Evolutionary conservation across 2,888 invertebrate species (phyloP), one percentile per base, ranked within the genome.

Genomic region (Amorpha juglandis): DNA sequence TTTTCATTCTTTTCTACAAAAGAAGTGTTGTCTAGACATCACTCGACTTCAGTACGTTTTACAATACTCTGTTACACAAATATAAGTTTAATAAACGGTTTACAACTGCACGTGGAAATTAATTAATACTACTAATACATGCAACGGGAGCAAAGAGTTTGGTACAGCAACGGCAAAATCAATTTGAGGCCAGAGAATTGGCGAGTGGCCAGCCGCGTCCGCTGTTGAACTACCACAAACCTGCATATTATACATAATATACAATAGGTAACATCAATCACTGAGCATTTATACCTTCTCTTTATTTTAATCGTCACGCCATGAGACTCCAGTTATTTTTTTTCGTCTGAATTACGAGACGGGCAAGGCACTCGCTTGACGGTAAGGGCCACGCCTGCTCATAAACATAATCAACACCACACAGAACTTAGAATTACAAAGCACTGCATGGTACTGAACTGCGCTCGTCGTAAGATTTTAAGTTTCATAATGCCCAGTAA

Each of bases 131-230:
- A 78, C 81, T 88, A 86, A 87, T 84, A 72, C 79, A 85, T 82
- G 82, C 83, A 84, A 74, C 75, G 78, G 77, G 80, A 81, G 84
- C 81, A 82, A 86, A 88, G 85, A 88, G 84, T 88, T 86, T 78
- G 78, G 78, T 83, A 83, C 80, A 82, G 81, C 80, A 81, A 79
- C 76, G 79, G 85, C 83, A 86, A 87, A 91, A 91, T 91, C 91
- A 91, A 92, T 92, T 92, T 90, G 86, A 88, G 87, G 87, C 83
- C 89, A 80, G 77, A 76, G 77, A 79, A 82, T 88, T 92, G 91
- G 91, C 91, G 70, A 68, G 67, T 68, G 80, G 85, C 91, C 91
- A 90, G 80, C 75, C 68, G 74, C 77, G 75, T 79, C 79, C 84
- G 77, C 75, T 79, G 78, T 78, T 82, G 79, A 74, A 77, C 75